Base-by-base conservation (phyloP, 2,113 vertebrate species). In the Carassius auratus region DNA sequence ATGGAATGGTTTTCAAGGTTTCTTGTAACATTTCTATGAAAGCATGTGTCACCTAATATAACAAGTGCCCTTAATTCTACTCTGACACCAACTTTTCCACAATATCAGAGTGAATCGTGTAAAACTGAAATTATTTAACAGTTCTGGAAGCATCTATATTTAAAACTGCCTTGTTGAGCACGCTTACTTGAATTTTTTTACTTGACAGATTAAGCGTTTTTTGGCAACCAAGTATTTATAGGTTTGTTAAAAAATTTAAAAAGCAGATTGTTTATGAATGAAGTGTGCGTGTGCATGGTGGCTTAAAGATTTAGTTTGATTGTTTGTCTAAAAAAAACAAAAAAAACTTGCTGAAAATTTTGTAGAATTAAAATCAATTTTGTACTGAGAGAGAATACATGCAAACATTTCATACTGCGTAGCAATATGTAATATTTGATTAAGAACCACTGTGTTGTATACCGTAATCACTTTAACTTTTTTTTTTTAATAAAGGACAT, bases 31-130 rank as follows among this genome's bases (percentile, higher is more conserved):
- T 69, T 38, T 69, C 15, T 21, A 69, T 50, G 7, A 33, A 76
- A 55, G 48, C 75, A 57, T 57, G 21, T 30, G 26, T 77, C 26
- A 14, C 55, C 33, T 36, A 21, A 42, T 59, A 21, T 61, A 64
- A 38, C 21, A 79, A 81, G 61, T 66, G 42, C 78, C 66, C 61
- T 81, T 81, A 81, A 81, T 48, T 80, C 59, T 80, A 12, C 77
- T 61, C 30, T 62, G 57, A 80, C 12, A 61, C 30, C 1, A 15
- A 80, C n/a, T 59, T 64, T 80, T 19, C 26, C 57, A 64, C 36
- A 62, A n/a, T 45, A 7, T 61, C n/a, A 42, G 38, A 80, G 59
- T 61, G 57, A 80, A 64, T 62, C n/a, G 55, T n/a, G 45, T 42
- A 62, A 36, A 62, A 62, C 7, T 50, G 13, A 50, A 36, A 13